Evolutionary conservation across 2,797 vertebrate genomes (phyloP).

Genomic region (Borostomias antarcticus): DNA sequence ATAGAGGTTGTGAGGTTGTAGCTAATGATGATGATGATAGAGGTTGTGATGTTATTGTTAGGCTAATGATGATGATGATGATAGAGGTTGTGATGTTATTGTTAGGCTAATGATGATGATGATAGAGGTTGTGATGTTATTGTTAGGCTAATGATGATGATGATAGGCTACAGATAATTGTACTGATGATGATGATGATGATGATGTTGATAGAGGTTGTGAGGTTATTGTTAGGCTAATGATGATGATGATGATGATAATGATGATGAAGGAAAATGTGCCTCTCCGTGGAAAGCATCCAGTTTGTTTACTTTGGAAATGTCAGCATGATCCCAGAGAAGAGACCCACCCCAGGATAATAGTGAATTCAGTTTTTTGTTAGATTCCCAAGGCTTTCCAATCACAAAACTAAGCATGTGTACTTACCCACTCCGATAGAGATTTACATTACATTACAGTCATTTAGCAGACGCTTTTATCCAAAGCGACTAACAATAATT

Average conservation of each 20-base stretch:
- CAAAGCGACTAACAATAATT: no score
- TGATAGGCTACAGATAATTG: no score
- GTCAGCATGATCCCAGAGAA: background rate
- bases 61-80: no score
- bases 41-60: no score
- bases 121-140: no score
- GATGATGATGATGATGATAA: background rate
- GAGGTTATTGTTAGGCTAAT: background rate
- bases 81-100: no score
- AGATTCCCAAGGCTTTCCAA: background rate
- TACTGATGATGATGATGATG: conserved; percentile 1
- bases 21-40: background rate
- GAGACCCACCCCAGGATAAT: background rate
- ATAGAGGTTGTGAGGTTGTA: background rate
- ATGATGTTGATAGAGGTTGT: background rate
- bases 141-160: no score
- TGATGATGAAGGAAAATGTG: background rate
- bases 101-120: no score
- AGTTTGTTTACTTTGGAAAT: background rate
- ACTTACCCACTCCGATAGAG: no score
- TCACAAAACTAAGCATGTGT: background rate
- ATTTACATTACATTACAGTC: no score
- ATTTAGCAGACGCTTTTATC: no score
- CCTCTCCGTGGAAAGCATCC: background rate
- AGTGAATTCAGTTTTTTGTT: background rate